A percentile compares a stretch with the other conserved stretches of the same genome.
Evolutionary conservation across 2,888 invertebrate genomes (phyloP).

Genomic region (Nineta flava): DNA sequence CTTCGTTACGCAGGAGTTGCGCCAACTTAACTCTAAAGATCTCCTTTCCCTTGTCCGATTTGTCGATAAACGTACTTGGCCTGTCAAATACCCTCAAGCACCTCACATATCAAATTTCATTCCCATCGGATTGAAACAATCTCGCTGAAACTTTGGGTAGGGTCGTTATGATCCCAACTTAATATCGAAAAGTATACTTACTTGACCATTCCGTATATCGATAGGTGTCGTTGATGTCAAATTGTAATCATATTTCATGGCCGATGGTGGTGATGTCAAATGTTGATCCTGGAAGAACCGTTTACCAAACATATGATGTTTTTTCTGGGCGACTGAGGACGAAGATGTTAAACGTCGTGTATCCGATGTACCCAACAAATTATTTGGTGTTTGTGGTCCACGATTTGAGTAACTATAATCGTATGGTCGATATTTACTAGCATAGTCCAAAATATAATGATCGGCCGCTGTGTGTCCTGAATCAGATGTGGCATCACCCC

Average conservation of each 20-base stretch:
- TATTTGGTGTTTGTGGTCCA: conserved; percentile 26
- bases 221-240: conserved; percentile 21
- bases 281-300: conserved; percentile 42
- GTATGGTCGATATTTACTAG: conserved; percentile 55
- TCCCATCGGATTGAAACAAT: no score
- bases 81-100: no score
- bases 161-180: no score
- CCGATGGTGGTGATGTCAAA: conserved; percentile 16
- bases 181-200: conserved; percentile 16
- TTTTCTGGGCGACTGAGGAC: conserved; percentile 66
- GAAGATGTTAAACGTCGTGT: conserved; percentile 27
- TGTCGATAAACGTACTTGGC: no score
- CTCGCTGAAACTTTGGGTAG: no score
- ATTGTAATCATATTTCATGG: conserved; percentile 43
- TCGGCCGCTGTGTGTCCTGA: conserved; percentile 40
- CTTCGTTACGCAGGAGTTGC: no score
- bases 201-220: conserved; percentile 21
- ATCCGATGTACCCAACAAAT: conserved; percentile 28
- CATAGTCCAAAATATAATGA: conserved; percentile 3
- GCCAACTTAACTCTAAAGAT: no score
- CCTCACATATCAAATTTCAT: no score
- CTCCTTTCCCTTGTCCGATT: no score
- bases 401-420: conserved; percentile 48
- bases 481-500: conserved; percentile 78
- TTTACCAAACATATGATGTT: conserved; percentile 86